Base-by-base conservation (phyloP, 2,797 vertebrate genomes). In the Enteromius viviparus region DNA sequence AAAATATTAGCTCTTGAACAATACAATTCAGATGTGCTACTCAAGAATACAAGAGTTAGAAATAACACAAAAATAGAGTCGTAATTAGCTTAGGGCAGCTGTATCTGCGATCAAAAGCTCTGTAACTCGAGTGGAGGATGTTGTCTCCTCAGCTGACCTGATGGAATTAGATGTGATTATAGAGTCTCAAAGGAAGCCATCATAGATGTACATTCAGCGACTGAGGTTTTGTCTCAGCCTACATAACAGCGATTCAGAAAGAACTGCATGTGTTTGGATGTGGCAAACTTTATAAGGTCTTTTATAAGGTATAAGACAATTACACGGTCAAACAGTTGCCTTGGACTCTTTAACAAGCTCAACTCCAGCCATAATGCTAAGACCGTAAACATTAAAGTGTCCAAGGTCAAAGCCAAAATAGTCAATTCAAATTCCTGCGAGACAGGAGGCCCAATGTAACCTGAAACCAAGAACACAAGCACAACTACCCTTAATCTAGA, bases 71-170 rank as follows among this genome's bases (percentile, higher is more conserved):
- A 65, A 37, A n/a, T 37, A 34, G 29, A 78, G 29, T 78, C 14
- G 37, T 17, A 8, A 79, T 66, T 21, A 66, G 37, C 49, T 76
- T 84, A 84, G 49, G 1, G 15, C 76, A 82, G 49, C 80, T 83
- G 77, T 68, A 80, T 23, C 68, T 51, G 26, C 75, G 51, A 82
- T 51, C 78, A 70, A 83, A 78, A 68, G 80, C 80, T 70, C 77
- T 83, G 87, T 86, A 86, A 88, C 74, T 45, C 14, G 85, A 88
- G 75, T 66, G 49, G 78, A 88, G 78, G 64, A 81, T 84, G 86
- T 84, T 84, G 83, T 77, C 85, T 85, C 75, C 37, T 74, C 64
- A 85, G 66, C 83, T 84, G 69, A 88, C 65, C 76, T 81, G 84
- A 53, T 83, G 55, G 77, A 80, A 78, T 53, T 72, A 55, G 17